Percentiles rank a stretch among this genome's conserved stretches.
phyloP scores from a whole-genome alignment of 2,888 invertebrate genomes.

The Stratiomys singularior region DNA sequence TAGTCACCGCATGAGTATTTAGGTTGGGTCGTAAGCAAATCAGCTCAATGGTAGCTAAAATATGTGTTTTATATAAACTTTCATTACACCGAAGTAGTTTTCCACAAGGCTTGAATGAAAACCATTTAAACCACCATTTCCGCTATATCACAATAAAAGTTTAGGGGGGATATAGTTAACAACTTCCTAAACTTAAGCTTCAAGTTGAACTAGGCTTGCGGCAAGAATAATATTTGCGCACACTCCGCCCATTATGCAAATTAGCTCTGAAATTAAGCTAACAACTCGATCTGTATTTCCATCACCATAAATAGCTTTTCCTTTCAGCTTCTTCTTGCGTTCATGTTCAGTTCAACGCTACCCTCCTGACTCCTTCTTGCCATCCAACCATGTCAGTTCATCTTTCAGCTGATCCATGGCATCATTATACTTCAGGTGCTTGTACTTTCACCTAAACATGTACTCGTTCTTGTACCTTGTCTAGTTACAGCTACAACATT shows the following conservation, averaged over 20 bases:
- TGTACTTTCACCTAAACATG: background rate
- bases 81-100: too few species aligned
- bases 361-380: too few species aligned
- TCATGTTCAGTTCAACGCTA: background rate
- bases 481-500: background rate
- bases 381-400: background rate
- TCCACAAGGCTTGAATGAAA: too few species aligned
- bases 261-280: constrained; percentile 11
- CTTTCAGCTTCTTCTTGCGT: background rate
- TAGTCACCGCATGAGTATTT: too few species aligned
- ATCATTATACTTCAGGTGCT: background rate
- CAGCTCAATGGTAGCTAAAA: too few species aligned
- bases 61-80: too few species aligned
- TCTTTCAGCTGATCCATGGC: background rate
- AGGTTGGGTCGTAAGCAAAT: too few species aligned
- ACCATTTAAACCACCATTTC: too few species aligned
- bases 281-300: constrained; percentile 33
- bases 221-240: constrained; percentile 39
- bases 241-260: constrained; percentile 34
- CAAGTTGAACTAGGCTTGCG: background rate
- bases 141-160: too few species aligned
- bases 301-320: background rate
- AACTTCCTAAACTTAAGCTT: too few species aligned
- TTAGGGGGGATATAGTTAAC: too few species aligned
- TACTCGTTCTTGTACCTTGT: background rate